Conservation (phyloP, 2,888 invertebrate species). For the Erpobdella octoculata region DNA sequence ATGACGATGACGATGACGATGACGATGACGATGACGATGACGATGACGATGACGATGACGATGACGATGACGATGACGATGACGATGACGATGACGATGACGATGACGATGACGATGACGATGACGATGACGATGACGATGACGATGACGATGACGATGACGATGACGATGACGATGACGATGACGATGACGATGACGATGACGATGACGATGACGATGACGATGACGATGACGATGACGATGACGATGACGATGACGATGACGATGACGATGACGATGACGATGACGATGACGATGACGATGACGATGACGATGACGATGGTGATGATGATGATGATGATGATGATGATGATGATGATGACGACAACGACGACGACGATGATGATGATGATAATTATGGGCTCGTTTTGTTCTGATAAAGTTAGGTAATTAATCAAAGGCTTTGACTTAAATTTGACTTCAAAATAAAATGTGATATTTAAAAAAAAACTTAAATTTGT, state of each 20-base stretch:
- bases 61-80: slow-evolving; percentile 29
- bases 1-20: slow-evolving; percentile 17
- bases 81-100: slow-evolving; percentile 31
- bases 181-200: neutral
- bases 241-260: neutral
- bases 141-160: slow-evolving; percentile 31
- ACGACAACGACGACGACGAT: neutral
- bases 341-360: neutral
- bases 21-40: slow-evolving; percentile 27
- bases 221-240: slow-evolving; percentile 2
- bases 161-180: slow-evolving; percentile 10
- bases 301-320: neutral
- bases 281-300: neutral
- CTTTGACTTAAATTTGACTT: neutral
- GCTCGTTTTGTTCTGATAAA: neutral
- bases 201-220: too few relatives aligned
- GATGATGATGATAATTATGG: neutral
- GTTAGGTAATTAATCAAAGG: neutral
- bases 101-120: slow-evolving; percentile 32
- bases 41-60: slow-evolving; percentile 18
- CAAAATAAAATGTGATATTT: neutral
- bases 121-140: slow-evolving; percentile 31
- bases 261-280: neutral
- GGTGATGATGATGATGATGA: neutral
- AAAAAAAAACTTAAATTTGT: too few relatives aligned